Evolutionary conservation across 2,113 vertebrate species (phyloP), one percentile per base, ranked within the genome.

Genomic region (Thomomys bottae): DNA sequence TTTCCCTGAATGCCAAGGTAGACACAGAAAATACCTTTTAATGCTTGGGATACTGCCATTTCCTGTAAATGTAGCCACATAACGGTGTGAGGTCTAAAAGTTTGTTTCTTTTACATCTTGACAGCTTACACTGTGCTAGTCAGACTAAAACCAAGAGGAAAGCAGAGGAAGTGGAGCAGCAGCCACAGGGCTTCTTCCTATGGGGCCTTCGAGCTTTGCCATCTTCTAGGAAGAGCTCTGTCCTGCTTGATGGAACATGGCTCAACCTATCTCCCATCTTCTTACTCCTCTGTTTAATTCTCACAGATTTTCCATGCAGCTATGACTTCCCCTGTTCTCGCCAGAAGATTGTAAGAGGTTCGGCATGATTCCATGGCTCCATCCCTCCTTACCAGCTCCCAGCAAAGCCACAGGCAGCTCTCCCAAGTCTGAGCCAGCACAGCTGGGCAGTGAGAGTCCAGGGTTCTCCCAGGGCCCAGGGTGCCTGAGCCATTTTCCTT

Each of bases 1-100:
- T 63, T 96, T 92, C 68, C 72, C 71, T 30, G 40, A 70, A 54
- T 83, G 59, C 75, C 81, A 38, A 94, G 79, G 88, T 80, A 80
- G 57, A 79, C 40, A 28, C 28, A 89, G 70, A 93, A 77, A 91
- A 92, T 76, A 64, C 64, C 61, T 90, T 94, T 88, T 26, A 86
- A 38, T 0, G 18, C 40, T 93, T 63, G 72, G 79, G 68, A 88
- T 78, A 61, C 34, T 68, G 83, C 67, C 79, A 87, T 84, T 94
- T 93, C 91, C 92, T 94, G 34, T 61, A 88, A 87, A 66, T 70
- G 70, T 3, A 94, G 54, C 75, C 93, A 81, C 85, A 40, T 10
- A 26, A 28, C 2, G 0, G 24, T 92, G n/a, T 90, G 95, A 95
- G 88, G 88, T 66, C 83, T 71, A 59, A 45, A 90, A 42, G 71